Base-by-base conservation (phyloP, 2,797 vertebrate species). In the Telmatherina bonti region DNA sequence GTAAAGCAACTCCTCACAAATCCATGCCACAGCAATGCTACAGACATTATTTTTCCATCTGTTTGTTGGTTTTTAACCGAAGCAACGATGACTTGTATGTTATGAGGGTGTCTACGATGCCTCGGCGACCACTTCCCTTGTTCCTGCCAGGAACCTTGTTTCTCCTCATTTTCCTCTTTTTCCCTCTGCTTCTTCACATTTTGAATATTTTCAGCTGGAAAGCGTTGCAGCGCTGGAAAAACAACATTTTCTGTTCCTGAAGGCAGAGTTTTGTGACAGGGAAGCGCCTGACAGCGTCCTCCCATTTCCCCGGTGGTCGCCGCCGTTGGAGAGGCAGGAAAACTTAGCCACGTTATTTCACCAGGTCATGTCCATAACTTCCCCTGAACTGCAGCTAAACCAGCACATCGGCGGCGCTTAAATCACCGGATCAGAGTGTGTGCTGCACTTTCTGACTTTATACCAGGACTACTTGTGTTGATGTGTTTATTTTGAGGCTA, bases 401-500 rank as follows among this genome's bases (percentile, higher is more conserved):
- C 9, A 11, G 1, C 6, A 3, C 18, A 18, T 11, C 36, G 3
- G 0, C 26, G 0, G 3, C 3, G 11, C 8, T 11, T 36, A 10
- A 36, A 36, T 10, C 0, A 10, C 35, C 35, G 11, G 10, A 26
- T 30, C 13, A 22, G 29, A 49, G 16, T 53, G 33, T 12, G 1
- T 36, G 1, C 7, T 61, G 22, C n/a, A 54, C 64, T 15, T n/a
- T 53, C 4, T 54, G 43, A 7, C 5, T 62, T 29, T 61, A 15
- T 64, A 10, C 47, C 24, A 49, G 13, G 38, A 67, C 57, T 64
- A 13, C 57, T 27, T 8, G 57, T 30, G 59, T 52, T 64, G 67
- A 78, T 60, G 69, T 73, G 73, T 83, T 79, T 81, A 84, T 85
- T 84, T 65, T 67, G 26, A 76, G 70, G 69, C 57, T 71, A 78